Evolutionary conservation across 2,888 invertebrate species (phyloP).

Genomic region (Oscheius sp.): DNA sequence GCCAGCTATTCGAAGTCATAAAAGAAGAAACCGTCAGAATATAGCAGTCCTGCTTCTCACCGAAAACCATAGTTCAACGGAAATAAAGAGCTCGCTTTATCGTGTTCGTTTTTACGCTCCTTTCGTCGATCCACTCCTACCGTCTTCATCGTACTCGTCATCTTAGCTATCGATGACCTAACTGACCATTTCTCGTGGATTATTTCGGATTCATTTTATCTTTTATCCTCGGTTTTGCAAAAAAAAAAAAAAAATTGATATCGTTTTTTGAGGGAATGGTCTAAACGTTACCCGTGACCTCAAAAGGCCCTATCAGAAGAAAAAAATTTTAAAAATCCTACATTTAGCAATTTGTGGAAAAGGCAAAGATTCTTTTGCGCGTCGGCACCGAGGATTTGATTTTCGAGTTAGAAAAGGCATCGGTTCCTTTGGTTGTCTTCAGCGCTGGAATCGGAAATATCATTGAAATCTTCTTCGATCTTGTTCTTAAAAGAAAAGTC

Average conservation of each 20-base stretch:
- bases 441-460: conserved; percentile 84
- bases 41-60: neutral
- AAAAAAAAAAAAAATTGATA: too few species aligned
- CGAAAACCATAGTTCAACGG: neutral
- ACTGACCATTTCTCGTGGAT: too few species aligned
- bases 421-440: conserved; percentile 86
- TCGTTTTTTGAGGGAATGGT: too few species aligned
- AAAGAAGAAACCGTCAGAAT: neutral
- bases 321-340: too few species aligned
- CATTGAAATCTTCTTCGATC: conserved; percentile 81
- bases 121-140: too few species aligned
- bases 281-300: too few species aligned
- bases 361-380: conserved; percentile 44
- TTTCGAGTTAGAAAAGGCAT: conserved; percentile 35
- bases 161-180: too few species aligned
- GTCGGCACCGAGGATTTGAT: conserved; percentile 53
- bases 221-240: too few species aligned
- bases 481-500: conserved; percentile 72
- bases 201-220: too few species aligned
- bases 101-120: too few species aligned
- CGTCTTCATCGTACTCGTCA: too few species aligned
- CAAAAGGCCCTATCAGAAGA: too few species aligned
- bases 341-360: conserved; percentile 70
- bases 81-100: conserved; percentile 9
- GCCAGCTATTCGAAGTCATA: neutral